Evolutionary conservation across 2,797 vertebrate genomes (phyloP), one percentile per base, ranked within the genome.

Genomic region (Catharus ustulatus): DNA sequence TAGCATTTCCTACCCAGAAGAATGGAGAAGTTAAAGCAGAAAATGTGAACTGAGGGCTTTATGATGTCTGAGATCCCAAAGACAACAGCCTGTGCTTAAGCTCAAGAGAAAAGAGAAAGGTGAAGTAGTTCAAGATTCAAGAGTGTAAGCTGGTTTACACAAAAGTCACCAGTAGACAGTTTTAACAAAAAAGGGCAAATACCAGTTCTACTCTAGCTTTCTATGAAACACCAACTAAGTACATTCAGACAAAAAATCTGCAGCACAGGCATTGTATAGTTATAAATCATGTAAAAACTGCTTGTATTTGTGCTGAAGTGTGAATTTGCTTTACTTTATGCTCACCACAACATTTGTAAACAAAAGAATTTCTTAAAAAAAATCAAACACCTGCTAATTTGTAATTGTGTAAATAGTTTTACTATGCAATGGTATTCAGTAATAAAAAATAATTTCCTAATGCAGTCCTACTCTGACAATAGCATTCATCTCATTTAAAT

Each of bases 111-210:
- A 84, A 78, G 55, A 77, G 49, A 74, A 87, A 93, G 21, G 63
- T 87, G 63, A 87, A 87, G 22, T 9, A 86, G 49, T 52, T 94
- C 62, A 74, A 72, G 75, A 93, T 87, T 68, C 43, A 48, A 54
- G 22, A 73, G 32, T 66, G 16, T 34, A 85, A 96, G 29, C 49
- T 96, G 77, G 84, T 83, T 88, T 92, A 89, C 57, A 66, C 29
- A 67, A 69, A 17, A 73, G 22, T 69, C 64, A 73, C 36, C 57
- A 92, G 52, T 18, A 84, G 36, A 57, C 58, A 91, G 34, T 42
- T 91, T 81, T 74, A 88, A 73, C 15, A 79, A 95, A 87, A 1
- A 13, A 77, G 32, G 23, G 55, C 59, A 92, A 93, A 93, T 67
- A 84, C 34, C 29, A 75, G 51, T 69, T 90, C 52, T 54, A 46